These are phyloP conservation scores for Acleris cristana DNA, from an alignment of 2,888 invertebrate species.

Conservation along the genomic window DNA sequence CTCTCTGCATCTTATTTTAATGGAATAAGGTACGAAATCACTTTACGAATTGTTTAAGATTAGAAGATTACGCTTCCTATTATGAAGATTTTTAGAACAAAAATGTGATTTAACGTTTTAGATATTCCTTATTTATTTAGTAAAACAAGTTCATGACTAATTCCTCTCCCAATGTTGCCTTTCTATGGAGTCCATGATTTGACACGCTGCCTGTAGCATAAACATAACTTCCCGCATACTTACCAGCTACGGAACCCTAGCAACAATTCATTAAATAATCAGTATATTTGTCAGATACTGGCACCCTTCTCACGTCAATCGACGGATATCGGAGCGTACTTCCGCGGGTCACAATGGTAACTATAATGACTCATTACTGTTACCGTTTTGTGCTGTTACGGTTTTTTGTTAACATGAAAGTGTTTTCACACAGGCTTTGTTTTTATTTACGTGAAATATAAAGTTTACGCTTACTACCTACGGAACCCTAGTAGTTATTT, in stretches of 20 bases:
- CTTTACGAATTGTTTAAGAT: no score
- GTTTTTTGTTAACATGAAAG: constrained; percentile 15
- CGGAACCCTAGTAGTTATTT: not conserved
- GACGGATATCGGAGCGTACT: constrained; percentile 58
- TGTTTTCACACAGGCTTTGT: not conserved
- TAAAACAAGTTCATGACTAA: no score
- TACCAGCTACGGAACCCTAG: constrained; percentile 5
- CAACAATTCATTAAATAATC: not conserved
- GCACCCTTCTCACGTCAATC: constrained; percentile 39
- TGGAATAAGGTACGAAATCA: no score
- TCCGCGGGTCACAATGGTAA: constrained; percentile 63
- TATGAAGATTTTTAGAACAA: no score
- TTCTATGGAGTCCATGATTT: no score
- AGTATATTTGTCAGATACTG: constrained; percentile 29
- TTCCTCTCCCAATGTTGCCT: no score
- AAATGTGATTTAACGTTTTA: no score
- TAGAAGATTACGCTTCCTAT: no score
- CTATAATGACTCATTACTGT: constrained; percentile 69
- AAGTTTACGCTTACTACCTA: not conserved
- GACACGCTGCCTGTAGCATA: no score
- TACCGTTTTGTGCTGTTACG: constrained; percentile 31
- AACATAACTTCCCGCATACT: no score
- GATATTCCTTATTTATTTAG: no score
- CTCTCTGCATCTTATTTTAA: no score
- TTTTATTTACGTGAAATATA: not conserved